Evolutionary conservation across 2,888 invertebrate genomes (phyloP), one percentile per base, ranked within the genome.

Genomic region (Drosophila demipolita): DNA sequence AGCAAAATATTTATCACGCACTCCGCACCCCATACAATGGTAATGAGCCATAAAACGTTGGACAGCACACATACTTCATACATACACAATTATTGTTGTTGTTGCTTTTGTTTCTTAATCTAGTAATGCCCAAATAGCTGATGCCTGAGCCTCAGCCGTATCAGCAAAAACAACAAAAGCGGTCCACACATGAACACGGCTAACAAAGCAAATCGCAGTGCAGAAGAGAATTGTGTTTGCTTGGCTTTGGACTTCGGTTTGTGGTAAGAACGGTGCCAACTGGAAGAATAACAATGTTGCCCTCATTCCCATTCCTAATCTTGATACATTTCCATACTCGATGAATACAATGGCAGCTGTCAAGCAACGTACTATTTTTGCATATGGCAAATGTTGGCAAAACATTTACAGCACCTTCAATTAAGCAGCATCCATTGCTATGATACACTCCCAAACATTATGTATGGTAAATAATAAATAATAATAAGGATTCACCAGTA

Each of bases 1-100:
- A 86, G 89, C 88, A 89, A 88, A 89, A 89, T 89, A 90, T 90
- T 90, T 90, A 90, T 87, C 90, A 85, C 83, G 80, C 87, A 85
- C 80, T 75, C 78, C 79, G 81, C 89, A 89, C 85, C 70, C 71
- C 73, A 65, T 75, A 89, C 90, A 89, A 91, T 88, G 78, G 80
- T 90, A 91, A 91, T 91, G 89, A 89, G 89, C 89, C 86, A 81
- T 82, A 82, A 87, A 76, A 76, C 82, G 75, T 57, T 73, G 60
- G 60, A 57, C 68, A 66, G 54, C 63, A 72, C 53, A 70, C 32
- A 73, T 33, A 52, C 38, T 32, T 40, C 32, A 15, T 20, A 36
- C 58, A 38, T 12, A 33, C 35, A 20, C 36, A 54, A 35, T 36
- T 61, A 15, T 38, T 35, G 54, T 49, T 52, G 54, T 36, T 74